phyloP scores from a whole-genome alignment of 2,888 invertebrate genomes.

The Colletes collaris region DNA sequence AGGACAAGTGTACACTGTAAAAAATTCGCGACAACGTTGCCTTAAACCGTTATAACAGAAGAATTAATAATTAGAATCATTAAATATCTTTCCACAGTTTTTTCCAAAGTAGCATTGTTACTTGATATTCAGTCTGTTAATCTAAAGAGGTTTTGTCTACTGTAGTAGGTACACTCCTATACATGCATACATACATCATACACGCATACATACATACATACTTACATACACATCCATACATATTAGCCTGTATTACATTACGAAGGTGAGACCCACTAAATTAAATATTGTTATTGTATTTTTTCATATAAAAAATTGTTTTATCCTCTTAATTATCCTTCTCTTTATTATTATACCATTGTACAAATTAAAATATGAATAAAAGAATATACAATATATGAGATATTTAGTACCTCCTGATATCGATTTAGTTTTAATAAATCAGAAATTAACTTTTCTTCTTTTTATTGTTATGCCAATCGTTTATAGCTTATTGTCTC shows the following conservation, averaged over 20 bases:
- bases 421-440: slow-evolving; percentile 8
- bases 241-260: slow-evolving; percentile 14
- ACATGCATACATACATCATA: not conserved
- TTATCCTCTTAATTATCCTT: slow-evolving; percentile 23
- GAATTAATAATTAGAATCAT: slow-evolving; percentile 1
- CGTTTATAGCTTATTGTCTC: slow-evolving; percentile 31
- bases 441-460: not conserved
- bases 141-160: slow-evolving; percentile 1
- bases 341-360: slow-evolving; percentile 40
- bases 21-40: not conserved
- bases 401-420: slow-evolving; percentile 56
- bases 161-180: no score
- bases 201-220: not conserved
- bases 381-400: slow-evolving; percentile 49
- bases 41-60: slow-evolving; percentile 1
- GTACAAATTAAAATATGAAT: slow-evolving; percentile 56
- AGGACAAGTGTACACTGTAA: not conserved
- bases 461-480: slow-evolving; percentile 2
- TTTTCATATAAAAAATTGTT: slow-evolving; percentile 32
- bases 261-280: slow-evolving; percentile 13
- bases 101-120: slow-evolving; percentile 7
- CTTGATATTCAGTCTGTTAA: slow-evolving; percentile 27
- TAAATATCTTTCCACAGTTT: not conserved
- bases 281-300: not conserved
- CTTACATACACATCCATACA: slow-evolving; percentile 12